A percentile compares a stretch with the other conserved stretches of the same genome.
These are phyloP conservation scores for Odontomyia ornata DNA, from an alignment of 2,888 invertebrate species.

Conservation along the genomic window DNA sequence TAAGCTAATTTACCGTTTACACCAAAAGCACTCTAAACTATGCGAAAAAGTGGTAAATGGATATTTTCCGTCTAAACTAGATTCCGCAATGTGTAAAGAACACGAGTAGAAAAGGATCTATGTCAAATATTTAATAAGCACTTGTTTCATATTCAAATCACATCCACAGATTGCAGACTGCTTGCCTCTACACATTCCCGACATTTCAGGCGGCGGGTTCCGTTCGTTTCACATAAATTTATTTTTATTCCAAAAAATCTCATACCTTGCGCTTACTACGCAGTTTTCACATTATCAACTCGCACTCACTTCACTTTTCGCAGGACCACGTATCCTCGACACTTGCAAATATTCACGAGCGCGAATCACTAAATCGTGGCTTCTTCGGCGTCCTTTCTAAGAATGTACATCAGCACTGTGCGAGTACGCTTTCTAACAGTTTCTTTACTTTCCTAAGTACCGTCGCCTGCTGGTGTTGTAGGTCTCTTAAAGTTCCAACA, in stretches of 20 bases:
- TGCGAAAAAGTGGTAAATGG: not conserved
- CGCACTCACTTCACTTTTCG: conserved; percentile 4
- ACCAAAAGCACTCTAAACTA: conserved; percentile 18
- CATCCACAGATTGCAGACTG: conserved; percentile 12
- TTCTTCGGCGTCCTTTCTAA: conserved; percentile 29
- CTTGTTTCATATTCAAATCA: conserved; percentile 33
- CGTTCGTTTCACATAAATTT: not conserved
- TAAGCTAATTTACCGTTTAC: not conserved
- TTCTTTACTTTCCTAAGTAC: conserved; percentile 2
- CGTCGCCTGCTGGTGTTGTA: not conserved
- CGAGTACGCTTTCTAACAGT: not conserved
- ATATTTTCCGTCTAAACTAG: not conserved
- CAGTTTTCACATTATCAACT: conserved; percentile 38
- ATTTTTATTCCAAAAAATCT: not conserved
- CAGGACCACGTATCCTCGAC: not conserved
- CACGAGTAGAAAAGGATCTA: conserved; percentile 10
- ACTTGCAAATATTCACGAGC: not conserved
- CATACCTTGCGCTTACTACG: conserved; percentile 34
- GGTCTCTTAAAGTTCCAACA: conserved; percentile 28
- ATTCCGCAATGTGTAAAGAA: not conserved
- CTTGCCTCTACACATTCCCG: not conserved
- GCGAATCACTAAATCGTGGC: conserved; percentile 13
- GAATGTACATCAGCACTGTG: conserved; percentile 12
- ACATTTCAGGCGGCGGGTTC: not conserved
- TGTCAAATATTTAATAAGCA: conserved; percentile 20